Evolutionary conservation across 1,140 invertebrate genomes (phyloP).

Genomic region (Drosophila sp.): DNA sequence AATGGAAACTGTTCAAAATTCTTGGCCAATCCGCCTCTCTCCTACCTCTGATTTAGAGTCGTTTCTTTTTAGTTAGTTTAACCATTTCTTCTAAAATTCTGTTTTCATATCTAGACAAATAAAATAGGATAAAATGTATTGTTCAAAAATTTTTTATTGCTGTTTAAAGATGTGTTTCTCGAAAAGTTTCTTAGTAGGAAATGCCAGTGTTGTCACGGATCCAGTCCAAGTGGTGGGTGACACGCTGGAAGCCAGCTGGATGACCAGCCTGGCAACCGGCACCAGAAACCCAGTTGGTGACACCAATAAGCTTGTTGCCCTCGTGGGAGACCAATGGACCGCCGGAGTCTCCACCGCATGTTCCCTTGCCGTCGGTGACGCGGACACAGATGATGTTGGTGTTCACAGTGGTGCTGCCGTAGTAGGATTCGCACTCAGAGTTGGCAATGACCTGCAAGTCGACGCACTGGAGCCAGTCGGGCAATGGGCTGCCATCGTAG

Average conservation of each 20-base stretch:
- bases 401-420: not conserved
- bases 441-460: not conserved
- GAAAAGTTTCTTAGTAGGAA: constrained; percentile 32
- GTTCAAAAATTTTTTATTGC: not conserved
- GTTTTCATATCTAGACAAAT: no score
- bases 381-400: constrained; percentile 11
- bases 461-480: constrained; percentile 9
- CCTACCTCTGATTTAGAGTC: no score
- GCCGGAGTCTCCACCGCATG: not conserved
- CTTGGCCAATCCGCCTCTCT: no score
- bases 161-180: not conserved
- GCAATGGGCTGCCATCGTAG: constrained; percentile 24
- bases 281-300: constrained; percentile 9
- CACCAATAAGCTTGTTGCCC: constrained; percentile 41
- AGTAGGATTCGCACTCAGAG: constrained; percentile 4
- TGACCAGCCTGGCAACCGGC: constrained; percentile 63
- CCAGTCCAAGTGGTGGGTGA: constrained; percentile 84
- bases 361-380: not conserved
- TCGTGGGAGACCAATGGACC: constrained; percentile 6
- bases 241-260: constrained; percentile 84
- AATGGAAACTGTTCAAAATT: no score
- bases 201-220: constrained; percentile 67
- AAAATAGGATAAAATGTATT: no score
- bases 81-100: no score
- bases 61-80: no score